phyloP scores from a whole-genome alignment of 2,888 invertebrate species.

The Nomada fabriciana region DNA sequence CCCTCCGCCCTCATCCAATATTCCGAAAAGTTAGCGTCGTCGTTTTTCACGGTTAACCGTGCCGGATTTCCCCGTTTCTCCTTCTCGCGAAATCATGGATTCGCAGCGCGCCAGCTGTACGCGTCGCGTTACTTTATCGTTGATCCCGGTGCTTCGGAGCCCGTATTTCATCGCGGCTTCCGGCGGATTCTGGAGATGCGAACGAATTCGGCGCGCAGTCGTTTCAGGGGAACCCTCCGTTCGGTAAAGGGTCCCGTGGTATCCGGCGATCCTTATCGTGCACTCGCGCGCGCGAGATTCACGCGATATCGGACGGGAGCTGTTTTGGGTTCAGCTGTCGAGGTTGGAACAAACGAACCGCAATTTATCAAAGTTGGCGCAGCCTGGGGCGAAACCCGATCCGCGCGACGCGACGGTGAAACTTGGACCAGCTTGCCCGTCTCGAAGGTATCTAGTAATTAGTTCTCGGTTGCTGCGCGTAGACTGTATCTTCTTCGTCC shows the following conservation, averaged over 20 bases:
- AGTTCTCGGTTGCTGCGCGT: constrained; percentile 60
- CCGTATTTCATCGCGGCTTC: background rate
- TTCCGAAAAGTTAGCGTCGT: constrained; percentile 33
- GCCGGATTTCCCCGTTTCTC: background rate
- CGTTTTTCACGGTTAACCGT: background rate
- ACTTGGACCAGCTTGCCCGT: constrained; percentile 58
- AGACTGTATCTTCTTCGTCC: constrained; percentile 53
- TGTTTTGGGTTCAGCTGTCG: constrained; percentile 8
- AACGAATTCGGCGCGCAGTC: background rate
- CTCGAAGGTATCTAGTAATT: constrained; percentile 67
- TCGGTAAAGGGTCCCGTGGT: background rate
- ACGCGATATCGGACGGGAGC: constrained; percentile 28
- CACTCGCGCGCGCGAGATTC: constrained; percentile 25
- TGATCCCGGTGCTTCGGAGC: background rate
- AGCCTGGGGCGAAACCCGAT: constrained; percentile 47
- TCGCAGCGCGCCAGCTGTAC: background rate
- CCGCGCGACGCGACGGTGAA: constrained; percentile 30
- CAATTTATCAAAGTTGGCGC: constrained; percentile 68
- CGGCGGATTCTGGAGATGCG: background rate
- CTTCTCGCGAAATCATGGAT: constrained; percentile 40
- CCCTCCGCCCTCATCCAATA: constrained; percentile 49
- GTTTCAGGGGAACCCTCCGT: too few relatives aligned
- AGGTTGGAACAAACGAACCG: constrained; percentile 58
- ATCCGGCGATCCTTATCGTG: constrained; percentile 6
- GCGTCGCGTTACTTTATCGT: background rate